Conservation (phyloP, 2,888 invertebrate species). For the Trichacis sp. region DNA sequence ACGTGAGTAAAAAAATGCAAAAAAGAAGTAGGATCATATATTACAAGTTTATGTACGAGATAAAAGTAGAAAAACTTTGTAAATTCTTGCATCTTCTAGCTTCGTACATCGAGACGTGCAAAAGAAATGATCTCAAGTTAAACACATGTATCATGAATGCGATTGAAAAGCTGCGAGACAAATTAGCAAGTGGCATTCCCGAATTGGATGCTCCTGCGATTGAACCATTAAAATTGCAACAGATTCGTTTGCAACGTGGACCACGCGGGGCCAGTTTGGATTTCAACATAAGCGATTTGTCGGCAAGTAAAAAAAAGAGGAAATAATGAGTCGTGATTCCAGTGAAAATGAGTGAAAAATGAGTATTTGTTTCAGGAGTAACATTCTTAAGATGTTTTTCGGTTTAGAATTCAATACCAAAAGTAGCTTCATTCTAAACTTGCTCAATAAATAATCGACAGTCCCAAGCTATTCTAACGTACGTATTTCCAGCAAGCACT, state of each 20-base stretch:
- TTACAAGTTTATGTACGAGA: too few relatives aligned
- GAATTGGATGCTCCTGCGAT: slow-evolving; percentile 78
- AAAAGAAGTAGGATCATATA: too few relatives aligned
- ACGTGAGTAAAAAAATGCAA: too few relatives aligned
- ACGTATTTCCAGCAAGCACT: too few relatives aligned
- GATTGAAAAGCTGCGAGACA: slow-evolving; percentile 73
- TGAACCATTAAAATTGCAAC: slow-evolving; percentile 75
- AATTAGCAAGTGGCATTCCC: slow-evolving; percentile 75
- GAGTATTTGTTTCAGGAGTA: too few relatives aligned
- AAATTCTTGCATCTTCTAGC: slow-evolving; percentile 67
- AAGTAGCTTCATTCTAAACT: too few relatives aligned
- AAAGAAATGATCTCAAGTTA: slow-evolving; percentile 74
- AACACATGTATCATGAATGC: slow-evolving; percentile 75
- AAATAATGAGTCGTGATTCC: background rate
- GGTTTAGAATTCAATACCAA: too few relatives aligned
- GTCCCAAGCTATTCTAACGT: too few relatives aligned
- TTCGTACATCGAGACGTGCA: slow-evolving; percentile 76
- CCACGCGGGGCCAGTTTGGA: slow-evolving; percentile 71
- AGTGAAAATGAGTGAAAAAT: background rate
- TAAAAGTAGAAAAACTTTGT: too few relatives aligned
- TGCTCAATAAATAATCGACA: background rate
- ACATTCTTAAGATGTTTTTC: too few relatives aligned
- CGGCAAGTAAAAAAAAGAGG: too few relatives aligned
- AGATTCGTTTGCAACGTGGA: slow-evolving; percentile 74
- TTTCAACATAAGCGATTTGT: slow-evolving; percentile 61